Conservation (phyloP, 2,888 invertebrate species). For the Poecilus cupreus region DNA sequence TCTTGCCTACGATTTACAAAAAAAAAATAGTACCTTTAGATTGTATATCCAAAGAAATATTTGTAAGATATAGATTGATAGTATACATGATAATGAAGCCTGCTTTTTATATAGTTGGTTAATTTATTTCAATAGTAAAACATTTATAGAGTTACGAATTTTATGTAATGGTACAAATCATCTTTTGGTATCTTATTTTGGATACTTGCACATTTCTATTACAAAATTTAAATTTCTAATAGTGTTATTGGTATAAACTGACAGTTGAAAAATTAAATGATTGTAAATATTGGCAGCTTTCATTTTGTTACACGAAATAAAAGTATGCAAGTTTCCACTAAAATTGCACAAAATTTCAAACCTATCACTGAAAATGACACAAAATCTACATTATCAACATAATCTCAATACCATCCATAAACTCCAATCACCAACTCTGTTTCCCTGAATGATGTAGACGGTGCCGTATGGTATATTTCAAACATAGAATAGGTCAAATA, state of each 20-base stretch:
- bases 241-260: neutral
- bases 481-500: constrained; percentile 28
- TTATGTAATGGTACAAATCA: constrained; percentile 35
- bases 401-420: neutral
- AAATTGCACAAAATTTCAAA: constrained; percentile 29
- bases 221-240: neutral
- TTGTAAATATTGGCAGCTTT: constrained; percentile 1
- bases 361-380: neutral
- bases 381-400: neutral
- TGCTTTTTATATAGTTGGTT: neutral
- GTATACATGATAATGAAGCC: constrained; percentile 29
- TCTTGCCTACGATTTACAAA: constrained; percentile 1
- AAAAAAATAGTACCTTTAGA: constrained; percentile 6
- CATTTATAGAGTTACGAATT: constrained; percentile 22
- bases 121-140: constrained; percentile 20
- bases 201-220: constrained; percentile 40
- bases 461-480: constrained; percentile 30
- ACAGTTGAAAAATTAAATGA: neutral
- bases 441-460: constrained; percentile 40
- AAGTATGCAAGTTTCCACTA: constrained; percentile 21
- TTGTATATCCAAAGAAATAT: constrained; percentile 14
- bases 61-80: constrained; percentile 14
- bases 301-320: constrained; percentile 1
- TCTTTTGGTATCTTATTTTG: constrained; percentile 2
- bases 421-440: constrained; percentile 2